Percentiles rank a stretch among this genome's conserved stretches.
Evolutionary conservation across 2,888 invertebrate genomes (phyloP).

Genomic region (Drosophila mettleri): DNA sequence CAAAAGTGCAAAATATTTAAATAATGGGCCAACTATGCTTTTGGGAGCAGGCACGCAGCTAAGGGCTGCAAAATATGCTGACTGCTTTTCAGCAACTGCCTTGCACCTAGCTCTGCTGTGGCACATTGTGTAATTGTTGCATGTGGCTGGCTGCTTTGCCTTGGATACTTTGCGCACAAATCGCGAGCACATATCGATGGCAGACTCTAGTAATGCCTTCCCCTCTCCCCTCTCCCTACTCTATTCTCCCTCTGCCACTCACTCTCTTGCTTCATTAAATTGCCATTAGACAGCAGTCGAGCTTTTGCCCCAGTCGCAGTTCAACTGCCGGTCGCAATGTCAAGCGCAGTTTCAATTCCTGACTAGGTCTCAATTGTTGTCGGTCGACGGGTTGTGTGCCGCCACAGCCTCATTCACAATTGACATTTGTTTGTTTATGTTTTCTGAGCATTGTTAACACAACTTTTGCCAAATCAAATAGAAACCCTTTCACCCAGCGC

Average conservation of each 20-base stretch:
- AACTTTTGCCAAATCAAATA: conserved; percentile 60
- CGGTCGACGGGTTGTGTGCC: conserved; percentile 18
- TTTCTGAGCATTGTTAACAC: conserved; percentile 70
- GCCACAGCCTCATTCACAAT: conserved; percentile 55
- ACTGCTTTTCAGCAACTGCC: conserved; percentile 50
- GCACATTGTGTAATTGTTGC: conserved; percentile 41
- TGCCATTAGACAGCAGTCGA: conserved; percentile 27
- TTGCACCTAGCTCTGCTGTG: conserved; percentile 1
- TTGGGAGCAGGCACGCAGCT: conserved; percentile 31
- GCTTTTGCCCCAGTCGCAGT: neutral
- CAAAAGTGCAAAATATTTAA: conserved; percentile 72
- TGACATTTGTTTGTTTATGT: conserved; percentile 77
- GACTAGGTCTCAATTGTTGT: conserved; percentile 19
- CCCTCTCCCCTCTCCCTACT: too few species aligned
- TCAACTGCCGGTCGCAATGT: neutral
- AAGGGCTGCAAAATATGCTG: conserved; percentile 15
- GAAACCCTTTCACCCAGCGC: conserved; percentile 19
- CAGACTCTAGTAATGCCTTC: too few species aligned
- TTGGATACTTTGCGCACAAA: neutral
- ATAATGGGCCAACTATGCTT: conserved; percentile 67
- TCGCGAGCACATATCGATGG: conserved; percentile 53
- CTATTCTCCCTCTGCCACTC: conserved; percentile 24
- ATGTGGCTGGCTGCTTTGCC: conserved; percentile 15
- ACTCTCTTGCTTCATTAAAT: conserved; percentile 59
- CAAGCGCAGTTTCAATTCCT: conserved; percentile 12